Percentiles rank a stretch among this genome's conserved stretches.
Conservation (phyloP, 2,113 vertebrate species). For the Caloenas nicobarica region DNA sequence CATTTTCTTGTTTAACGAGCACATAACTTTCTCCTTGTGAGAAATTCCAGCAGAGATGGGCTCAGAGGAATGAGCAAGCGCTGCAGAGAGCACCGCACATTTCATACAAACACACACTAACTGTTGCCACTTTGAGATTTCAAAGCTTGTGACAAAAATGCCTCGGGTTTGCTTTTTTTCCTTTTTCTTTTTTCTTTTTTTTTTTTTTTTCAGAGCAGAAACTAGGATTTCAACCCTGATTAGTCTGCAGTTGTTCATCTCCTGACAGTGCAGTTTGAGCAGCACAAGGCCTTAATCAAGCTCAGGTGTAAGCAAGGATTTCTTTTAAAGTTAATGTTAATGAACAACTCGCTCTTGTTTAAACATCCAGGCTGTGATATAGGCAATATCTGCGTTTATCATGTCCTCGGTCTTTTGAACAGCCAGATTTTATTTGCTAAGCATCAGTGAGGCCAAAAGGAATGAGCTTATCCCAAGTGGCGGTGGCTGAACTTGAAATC, state of each 20-base stretch:
- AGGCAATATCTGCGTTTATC: slow-evolving; percentile 9
- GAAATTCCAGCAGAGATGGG: neutral
- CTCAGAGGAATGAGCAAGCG: neutral
- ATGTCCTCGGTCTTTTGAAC: slow-evolving; percentile 2
- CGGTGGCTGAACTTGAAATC: neutral
- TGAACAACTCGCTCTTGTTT: neutral
- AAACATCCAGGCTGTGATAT: neutral
- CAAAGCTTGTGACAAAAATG: neutral
- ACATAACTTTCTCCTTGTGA: slow-evolving; percentile 14
- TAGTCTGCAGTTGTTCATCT: neutral
- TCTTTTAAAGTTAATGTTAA: slow-evolving; percentile 25
- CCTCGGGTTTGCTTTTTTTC: no score
- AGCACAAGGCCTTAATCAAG: neutral
- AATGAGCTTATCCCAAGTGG: neutral
- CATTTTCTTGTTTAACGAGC: slow-evolving; percentile 45
- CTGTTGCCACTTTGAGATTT: neutral
- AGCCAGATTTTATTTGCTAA: slow-evolving; percentile 34
- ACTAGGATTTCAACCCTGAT: neutral
- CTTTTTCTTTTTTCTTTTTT: neutral
- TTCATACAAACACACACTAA: neutral
- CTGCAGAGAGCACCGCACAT: neutral
- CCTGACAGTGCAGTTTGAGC: neutral
- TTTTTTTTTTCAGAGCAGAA: neutral
- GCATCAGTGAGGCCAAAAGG: neutral
- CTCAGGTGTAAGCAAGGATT: neutral